A percentile compares a stretch with the other conserved stretches of the same genome.
phyloP scores from a whole-genome alignment of 2,888 invertebrate species.

The Tetrapedia diversipes region DNA sequence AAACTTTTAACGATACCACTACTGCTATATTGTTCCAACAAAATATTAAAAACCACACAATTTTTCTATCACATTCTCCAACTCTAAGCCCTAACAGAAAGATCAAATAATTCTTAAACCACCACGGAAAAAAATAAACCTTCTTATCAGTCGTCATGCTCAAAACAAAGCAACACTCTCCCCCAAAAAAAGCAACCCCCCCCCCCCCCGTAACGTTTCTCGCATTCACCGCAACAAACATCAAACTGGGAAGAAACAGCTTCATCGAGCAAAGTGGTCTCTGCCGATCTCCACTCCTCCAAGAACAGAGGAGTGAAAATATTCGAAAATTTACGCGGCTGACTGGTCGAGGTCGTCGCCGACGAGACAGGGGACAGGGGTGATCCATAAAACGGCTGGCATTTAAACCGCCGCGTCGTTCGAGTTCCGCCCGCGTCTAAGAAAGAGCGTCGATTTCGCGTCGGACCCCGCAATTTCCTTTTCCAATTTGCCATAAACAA shows the following conservation, averaged over 20 bases:
- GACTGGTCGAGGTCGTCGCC: background rate
- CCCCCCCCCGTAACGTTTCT: background rate
- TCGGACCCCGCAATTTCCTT: slow-evolving; percentile 80
- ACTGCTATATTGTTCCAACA: no score
- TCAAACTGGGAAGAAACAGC: slow-evolving; percentile 1
- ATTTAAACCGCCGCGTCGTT: slow-evolving; percentile 45
- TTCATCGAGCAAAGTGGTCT: slow-evolving; percentile 26
- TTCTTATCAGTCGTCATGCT: no score
- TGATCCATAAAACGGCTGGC: slow-evolving; percentile 35
- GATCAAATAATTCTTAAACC: no score
- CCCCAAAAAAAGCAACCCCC: background rate
- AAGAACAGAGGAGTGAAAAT: slow-evolving; percentile 1
- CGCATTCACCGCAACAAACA: background rate
- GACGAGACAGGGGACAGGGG: background rate
- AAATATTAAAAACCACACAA: no score
- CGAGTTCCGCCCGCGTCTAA: slow-evolving; percentile 9
- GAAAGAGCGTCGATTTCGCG: slow-evolving; percentile 64
- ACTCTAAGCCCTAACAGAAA: no score
- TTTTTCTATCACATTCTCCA: no score
- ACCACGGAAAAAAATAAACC: no score
- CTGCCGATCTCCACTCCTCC: background rate
- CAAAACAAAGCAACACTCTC: no score
- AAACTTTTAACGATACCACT: no score
- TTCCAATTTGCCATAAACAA: slow-evolving; percentile 83
- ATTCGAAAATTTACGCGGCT: slow-evolving; percentile 39